These are phyloP conservation scores for Periophthalmodon schlosseri DNA, from an alignment of 2,113 vertebrate species.

Conservation along the genomic window DNA sequence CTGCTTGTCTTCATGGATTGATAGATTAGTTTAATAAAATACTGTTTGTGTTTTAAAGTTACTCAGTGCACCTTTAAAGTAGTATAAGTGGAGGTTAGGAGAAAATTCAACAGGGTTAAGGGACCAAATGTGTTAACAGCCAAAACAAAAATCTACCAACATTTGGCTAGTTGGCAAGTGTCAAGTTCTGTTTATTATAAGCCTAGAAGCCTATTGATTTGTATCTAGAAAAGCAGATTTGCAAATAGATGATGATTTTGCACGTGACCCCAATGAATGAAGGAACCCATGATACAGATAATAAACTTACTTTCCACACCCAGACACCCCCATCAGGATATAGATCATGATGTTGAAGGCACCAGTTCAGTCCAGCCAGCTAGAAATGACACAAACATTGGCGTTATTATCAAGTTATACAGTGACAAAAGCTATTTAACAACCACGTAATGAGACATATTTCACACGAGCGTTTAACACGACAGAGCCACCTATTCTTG, in stretches of 20 bases:
- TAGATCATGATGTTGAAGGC: constrained; percentile 67
- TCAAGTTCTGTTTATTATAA: neutral
- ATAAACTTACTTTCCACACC: constrained; percentile 72
- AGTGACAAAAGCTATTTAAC: neutral
- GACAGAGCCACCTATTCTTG: neutral
- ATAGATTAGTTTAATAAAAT: too few relatives aligned
- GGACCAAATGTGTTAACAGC: too few relatives aligned
- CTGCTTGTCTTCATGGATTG: too few relatives aligned
- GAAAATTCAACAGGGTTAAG: too few relatives aligned
- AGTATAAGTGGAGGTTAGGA: too few relatives aligned
- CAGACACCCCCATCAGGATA: constrained; percentile 76
- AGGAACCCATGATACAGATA: neutral
- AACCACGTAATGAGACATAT: neutral
- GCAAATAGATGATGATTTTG: neutral
- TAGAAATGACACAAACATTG: neutral
- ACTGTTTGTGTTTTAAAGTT: too few relatives aligned
- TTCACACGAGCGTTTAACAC: too few relatives aligned
- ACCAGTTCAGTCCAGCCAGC: neutral
- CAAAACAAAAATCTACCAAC: too few relatives aligned
- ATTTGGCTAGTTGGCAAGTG: neutral
- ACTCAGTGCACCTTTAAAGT: too few relatives aligned
- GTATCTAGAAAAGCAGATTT: neutral
- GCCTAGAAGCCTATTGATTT: neutral
- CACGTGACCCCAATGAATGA: neutral
- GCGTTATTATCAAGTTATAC: neutral